phyloP scores from a whole-genome alignment of 2,888 invertebrate genomes.

The Gibbula magus region DNA sequence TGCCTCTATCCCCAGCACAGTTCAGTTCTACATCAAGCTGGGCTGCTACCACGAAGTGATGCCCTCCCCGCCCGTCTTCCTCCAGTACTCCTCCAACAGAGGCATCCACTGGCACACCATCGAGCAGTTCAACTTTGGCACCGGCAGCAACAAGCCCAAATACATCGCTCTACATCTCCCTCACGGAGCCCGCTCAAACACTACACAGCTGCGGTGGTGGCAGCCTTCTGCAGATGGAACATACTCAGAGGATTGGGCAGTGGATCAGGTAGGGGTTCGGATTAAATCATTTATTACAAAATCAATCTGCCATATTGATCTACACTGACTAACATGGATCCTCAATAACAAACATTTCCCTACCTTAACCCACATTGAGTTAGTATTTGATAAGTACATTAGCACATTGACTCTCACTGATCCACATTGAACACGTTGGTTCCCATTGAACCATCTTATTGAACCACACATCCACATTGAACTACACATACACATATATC shows the following conservation, averaged over 20 bases:
- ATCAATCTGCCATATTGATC: too few species aligned
- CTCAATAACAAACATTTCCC: too few species aligned
- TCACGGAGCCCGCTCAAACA: conserved; percentile 62
- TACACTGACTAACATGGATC: too few species aligned
- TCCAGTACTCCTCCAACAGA: conserved; percentile 75
- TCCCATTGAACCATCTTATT: too few species aligned
- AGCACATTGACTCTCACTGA: too few species aligned
- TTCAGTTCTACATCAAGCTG: conserved; percentile 74
- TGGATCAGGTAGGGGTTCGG: conserved; percentile 72
- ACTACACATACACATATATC: too few species aligned
- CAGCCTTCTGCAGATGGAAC: conserved; percentile 71
- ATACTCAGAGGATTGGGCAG: conserved; percentile 73
- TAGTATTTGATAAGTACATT: too few species aligned
- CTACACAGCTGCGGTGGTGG: conserved; percentile 73
- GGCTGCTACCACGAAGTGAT: conserved; percentile 66
- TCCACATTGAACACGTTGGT: too few species aligned
- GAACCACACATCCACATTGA: too few species aligned
- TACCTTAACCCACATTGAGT: too few species aligned
- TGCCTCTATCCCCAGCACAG: conserved; percentile 56
- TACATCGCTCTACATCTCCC: conserved; percentile 72
- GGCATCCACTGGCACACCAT: conserved; percentile 74
- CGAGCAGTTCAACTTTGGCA: conserved; percentile 72
- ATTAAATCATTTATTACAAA: too few species aligned
- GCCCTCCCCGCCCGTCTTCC: conserved; percentile 68
- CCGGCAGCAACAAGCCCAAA: conserved; percentile 54